Conservation (phyloP, 2,888 invertebrate species). For the Philonicus albiceps region DNA sequence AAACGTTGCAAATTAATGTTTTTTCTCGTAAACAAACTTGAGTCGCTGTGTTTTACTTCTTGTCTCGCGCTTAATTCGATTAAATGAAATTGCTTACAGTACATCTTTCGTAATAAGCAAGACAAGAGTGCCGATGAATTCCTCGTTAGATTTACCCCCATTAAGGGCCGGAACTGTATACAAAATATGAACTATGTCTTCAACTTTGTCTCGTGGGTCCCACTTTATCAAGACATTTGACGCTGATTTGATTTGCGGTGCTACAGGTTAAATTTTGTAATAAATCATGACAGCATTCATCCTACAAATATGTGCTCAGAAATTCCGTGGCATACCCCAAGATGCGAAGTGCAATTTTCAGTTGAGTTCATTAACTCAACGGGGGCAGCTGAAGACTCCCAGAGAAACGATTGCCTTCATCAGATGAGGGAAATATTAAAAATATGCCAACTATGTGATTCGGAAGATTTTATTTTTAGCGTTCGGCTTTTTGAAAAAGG, state of each 20-base stretch:
- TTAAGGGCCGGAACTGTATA: background rate
- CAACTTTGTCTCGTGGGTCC: background rate
- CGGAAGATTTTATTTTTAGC: background rate
- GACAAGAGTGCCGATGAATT: slow-evolving; percentile 3
- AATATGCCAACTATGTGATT: background rate
- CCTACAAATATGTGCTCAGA: background rate
- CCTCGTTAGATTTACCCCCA: background rate
- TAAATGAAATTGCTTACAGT: background rate
- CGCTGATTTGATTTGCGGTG: slow-evolving; percentile 15
- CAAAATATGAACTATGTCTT: background rate
- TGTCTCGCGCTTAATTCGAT: background rate
- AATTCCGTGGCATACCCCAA: background rate
- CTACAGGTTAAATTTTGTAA: background rate
- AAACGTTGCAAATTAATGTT: background rate
- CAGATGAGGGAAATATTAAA: background rate
- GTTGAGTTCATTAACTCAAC: background rate
- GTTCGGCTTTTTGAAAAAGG: background rate
- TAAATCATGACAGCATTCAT: background rate
- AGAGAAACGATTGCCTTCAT: background rate
- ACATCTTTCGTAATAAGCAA: background rate
- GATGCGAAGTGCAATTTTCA: background rate
- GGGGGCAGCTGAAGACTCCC: background rate
- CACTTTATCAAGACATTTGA: background rate
- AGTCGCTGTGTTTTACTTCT: background rate
- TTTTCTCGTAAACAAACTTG: background rate